Evolutionary conservation across 1,140 invertebrate genomes (phyloP), one percentile per base, ranked within the genome.

Genomic region (Neodiprion fabricii): DNA sequence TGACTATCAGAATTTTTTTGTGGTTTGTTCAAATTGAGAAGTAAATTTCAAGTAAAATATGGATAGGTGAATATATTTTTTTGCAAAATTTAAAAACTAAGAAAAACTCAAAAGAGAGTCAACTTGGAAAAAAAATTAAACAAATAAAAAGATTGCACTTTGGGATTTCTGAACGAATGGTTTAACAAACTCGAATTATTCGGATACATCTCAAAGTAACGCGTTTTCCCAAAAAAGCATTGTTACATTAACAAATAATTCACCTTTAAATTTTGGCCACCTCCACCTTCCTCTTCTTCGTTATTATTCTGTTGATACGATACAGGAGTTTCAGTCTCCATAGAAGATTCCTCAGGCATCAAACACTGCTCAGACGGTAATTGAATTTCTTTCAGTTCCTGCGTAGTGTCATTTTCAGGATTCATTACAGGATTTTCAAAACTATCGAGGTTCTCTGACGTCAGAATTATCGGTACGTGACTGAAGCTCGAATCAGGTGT

Each of bases 261-360:
- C 70, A 87, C 85, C 80, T 86, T 88, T 77, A 88, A 83, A 78
- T 87, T 86, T 81, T 84, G 85, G 47, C 69, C 80, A 14, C 53
- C 53, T 12, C 53, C 53, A 12, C 0, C 53, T 17, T 61, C 53
- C 11, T 61, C 53, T 17, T 61, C 53, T 61, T 61, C 53, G 53
- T 61, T 61, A 11, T 61, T 61, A 17, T 61, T 61, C 53, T 61
- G 53, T 17, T 8, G 53, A 61, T 61, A 61, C 53, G 53, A 61
- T 61, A 61, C n/a, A 4, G 9, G n/a, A 17, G 11, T 17, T 61
- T 61, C 53, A 17, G 53, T 61, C 3, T 61, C n/a, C n/a, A 61
- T 9, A 12, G 53, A 61, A 61, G 53, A 61, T 17, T 61, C 9
- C 11, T 61, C 53, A 12, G 11, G 53, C 53, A 61, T 12, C 53